Evolutionary conservation across 2,797 vertebrate genomes (phyloP).

Genomic region (Pseudochromis fuscus): DNA sequence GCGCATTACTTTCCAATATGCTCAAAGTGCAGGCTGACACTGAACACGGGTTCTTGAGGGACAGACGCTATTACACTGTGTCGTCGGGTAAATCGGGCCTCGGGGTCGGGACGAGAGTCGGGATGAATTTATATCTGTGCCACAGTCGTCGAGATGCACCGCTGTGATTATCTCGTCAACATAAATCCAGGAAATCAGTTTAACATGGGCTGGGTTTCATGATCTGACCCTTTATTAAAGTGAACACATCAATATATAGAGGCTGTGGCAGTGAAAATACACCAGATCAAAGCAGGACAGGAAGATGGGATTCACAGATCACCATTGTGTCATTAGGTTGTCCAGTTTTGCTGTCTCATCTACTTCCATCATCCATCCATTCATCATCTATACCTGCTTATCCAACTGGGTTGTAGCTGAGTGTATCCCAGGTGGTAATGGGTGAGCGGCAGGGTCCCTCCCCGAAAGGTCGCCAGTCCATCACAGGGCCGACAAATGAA

Average conservation of each 20-base stretch:
- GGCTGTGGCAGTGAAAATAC: slow-evolving; percentile 17
- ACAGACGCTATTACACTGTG: slow-evolving; percentile 40
- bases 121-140: slow-evolving; percentile 36
- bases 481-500: too few species aligned
- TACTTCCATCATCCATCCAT: too few species aligned
- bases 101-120: slow-evolving; percentile 10
- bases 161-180: slow-evolving; percentile 45
- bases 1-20: slow-evolving; percentile 48
- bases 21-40: slow-evolving; percentile 31
- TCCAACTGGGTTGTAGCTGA: too few species aligned
- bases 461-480: too few species aligned
- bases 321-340: neutral
- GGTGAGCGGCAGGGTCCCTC: too few species aligned
- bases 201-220: slow-evolving; percentile 3
- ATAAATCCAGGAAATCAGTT: slow-evolving; percentile 34
- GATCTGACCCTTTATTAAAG: neutral
- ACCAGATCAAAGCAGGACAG: slow-evolving; percentile 1
- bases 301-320: slow-evolving; percentile 1
- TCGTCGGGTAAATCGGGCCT: slow-evolving; percentile 25
- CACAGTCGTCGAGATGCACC: slow-evolving; percentile 11
- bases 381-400: too few species aligned
- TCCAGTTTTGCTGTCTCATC: too few species aligned
- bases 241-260: slow-evolving; percentile 2
- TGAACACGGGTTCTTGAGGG: slow-evolving; percentile 24
- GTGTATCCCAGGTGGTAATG: too few species aligned